Conservation (phyloP, 1,140 invertebrate genomes). For the Leptinotarsa defecta region DNA sequence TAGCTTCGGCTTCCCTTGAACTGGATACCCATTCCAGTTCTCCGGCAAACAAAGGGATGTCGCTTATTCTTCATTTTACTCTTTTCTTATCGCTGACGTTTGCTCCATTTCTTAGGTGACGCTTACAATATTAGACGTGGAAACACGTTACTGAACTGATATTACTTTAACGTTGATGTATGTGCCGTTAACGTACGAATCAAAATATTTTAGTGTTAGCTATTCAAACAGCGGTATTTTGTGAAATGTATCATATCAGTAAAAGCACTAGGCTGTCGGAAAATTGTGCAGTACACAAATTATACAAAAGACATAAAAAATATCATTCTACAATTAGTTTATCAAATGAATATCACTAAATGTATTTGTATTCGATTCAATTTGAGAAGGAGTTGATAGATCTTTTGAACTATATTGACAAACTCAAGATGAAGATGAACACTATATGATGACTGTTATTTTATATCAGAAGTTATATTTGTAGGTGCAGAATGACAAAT, state of each 20-base stretch:
- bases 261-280: background rate
- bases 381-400: too few species aligned
- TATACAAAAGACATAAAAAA: too few species aligned
- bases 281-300: too few species aligned
- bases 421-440: too few species aligned
- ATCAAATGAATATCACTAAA: too few species aligned
- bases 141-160: background rate
- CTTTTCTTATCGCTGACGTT: constrained; percentile 31
- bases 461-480: too few species aligned
- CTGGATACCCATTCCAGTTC: constrained; percentile 40
- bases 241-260: background rate
- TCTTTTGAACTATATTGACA: too few species aligned
- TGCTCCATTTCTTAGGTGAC: constrained; percentile 41
- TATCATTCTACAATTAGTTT: too few species aligned
- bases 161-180: background rate
- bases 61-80: constrained; percentile 31
- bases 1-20: constrained; percentile 46
- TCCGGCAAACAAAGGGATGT: constrained; percentile 7
- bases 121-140: constrained; percentile 23
- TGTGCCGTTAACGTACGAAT: background rate
- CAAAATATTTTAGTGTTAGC: background rate
- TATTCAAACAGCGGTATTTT: background rate
- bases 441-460: too few species aligned
- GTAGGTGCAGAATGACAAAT: too few species aligned
- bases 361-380: too few species aligned